Conservation (phyloP, 2,797 vertebrate species). For the Microhierax caerulescens region DNA sequence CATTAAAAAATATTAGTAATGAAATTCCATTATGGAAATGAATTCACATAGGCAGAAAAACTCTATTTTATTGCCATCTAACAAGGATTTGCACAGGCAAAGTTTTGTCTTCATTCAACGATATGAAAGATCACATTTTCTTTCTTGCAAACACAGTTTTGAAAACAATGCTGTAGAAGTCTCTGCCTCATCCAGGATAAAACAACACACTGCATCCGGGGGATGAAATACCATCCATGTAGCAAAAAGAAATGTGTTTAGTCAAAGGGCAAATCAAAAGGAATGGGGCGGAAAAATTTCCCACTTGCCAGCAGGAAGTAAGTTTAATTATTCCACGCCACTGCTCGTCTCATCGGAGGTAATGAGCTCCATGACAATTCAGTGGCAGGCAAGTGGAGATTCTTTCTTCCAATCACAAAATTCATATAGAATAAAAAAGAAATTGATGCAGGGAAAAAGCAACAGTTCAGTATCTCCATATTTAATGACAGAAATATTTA, state of each 20-base stretch:
- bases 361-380: background rate
- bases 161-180: background rate
- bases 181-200: background rate
- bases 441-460: background rate
- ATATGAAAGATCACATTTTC: background rate
- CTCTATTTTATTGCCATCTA: background rate
- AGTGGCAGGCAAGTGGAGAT: background rate
- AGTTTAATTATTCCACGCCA: background rate
- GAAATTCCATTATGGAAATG: background rate
- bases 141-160: background rate
- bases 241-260: background rate
- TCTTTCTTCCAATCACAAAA: background rate
- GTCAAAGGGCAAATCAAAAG: background rate
- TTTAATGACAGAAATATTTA: background rate
- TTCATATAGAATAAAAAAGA: background rate
- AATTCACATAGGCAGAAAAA: background rate
- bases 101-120: background rate
- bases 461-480: background rate
- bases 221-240: background rate
- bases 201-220: background rate
- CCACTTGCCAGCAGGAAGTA: background rate
- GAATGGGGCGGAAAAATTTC: background rate
- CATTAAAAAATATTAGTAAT: background rate
- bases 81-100: background rate
- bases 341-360: background rate